Percentiles rank a stretch among this genome's conserved stretches.
phyloP scores from a whole-genome alignment of 2,888 invertebrate genomes.

The Coremacera marginata region DNA sequence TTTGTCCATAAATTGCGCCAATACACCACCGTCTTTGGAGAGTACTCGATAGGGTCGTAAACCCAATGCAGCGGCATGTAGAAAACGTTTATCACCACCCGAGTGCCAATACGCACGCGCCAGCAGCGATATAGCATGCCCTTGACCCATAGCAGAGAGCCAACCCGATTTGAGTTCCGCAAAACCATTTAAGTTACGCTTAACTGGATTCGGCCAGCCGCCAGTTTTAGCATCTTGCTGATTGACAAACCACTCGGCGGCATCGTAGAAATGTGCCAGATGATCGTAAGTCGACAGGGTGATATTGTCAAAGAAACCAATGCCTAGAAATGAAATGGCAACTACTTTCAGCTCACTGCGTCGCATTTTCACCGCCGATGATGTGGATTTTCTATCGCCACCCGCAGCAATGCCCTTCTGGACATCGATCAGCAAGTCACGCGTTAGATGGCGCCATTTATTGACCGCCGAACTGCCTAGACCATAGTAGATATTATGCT shows the following conservation, averaged over 20 bases:
- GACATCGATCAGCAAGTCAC: slow-evolving; percentile 90
- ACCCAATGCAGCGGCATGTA: slow-evolving; percentile 85
- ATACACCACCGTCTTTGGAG: slow-evolving; percentile 83
- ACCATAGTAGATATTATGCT: slow-evolving; percentile 88
- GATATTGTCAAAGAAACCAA: slow-evolving; percentile 82
- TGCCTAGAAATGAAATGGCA: slow-evolving; percentile 77
- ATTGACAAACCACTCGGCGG: slow-evolving; percentile 91
- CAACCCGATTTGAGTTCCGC: slow-evolving; percentile 87
- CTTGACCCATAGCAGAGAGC: slow-evolving; percentile 99
- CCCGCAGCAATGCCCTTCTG: slow-evolving; percentile 86
- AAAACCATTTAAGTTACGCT: slow-evolving; percentile 80
- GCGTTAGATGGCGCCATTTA: slow-evolving; percentile 83
- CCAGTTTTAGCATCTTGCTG: slow-evolving; percentile 88
- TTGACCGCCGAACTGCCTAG: slow-evolving; percentile 74
- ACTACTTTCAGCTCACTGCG: slow-evolving; percentile 72
- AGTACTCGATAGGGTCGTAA: slow-evolving; percentile 82
- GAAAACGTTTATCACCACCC: slow-evolving; percentile 79
- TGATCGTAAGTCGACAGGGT: slow-evolving; percentile 87
- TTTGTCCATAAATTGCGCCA: slow-evolving; percentile 86
- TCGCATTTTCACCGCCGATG: slow-evolving; percentile 58
- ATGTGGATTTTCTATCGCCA: slow-evolving; percentile 57
- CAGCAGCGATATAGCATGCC: slow-evolving; percentile 95
- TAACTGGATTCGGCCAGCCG: slow-evolving; percentile 94
- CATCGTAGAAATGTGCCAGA: slow-evolving; percentile 90
- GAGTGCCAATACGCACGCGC: slow-evolving; percentile 90